Evolutionary conservation across 2,888 invertebrate genomes (phyloP).

Genomic region (Lucinisca nassula): DNA sequence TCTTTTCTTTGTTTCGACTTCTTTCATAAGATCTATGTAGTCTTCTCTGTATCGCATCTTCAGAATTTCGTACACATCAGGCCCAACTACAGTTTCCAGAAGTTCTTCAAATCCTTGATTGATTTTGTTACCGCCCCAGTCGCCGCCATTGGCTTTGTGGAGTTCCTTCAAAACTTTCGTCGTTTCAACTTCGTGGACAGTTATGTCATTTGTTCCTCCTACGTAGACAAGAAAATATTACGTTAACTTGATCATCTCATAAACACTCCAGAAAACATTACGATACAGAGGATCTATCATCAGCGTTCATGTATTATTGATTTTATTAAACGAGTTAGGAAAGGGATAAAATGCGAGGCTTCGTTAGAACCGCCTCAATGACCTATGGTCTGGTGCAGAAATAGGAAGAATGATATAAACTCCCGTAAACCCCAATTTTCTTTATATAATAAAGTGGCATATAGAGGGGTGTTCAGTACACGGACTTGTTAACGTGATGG

Average conservation of each 20-base stretch:
- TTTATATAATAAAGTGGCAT: too few species aligned
- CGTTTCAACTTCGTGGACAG: conserved; percentile 51
- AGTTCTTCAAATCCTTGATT: conserved; percentile 41
- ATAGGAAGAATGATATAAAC: too few species aligned
- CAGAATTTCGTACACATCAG: conserved; percentile 58
- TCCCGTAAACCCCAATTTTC: too few species aligned
- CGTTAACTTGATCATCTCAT: background rate
- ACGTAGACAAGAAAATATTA: background rate
- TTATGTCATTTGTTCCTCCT: conserved; percentile 70
- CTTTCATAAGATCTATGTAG: conserved; percentile 22
- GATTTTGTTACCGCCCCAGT: conserved; percentile 49
- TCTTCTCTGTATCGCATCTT: conserved; percentile 41
- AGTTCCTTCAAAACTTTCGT: conserved; percentile 47
- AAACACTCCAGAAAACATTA: too few species aligned
- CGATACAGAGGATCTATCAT: too few species aligned
- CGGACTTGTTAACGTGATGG: too few species aligned
- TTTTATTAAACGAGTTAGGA: too few species aligned
- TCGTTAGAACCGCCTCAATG: too few species aligned
- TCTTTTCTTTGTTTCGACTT: conserved; percentile 59
- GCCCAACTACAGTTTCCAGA: conserved; percentile 31
- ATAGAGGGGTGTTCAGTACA: too few species aligned
- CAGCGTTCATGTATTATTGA: too few species aligned
- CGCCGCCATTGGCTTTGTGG: conserved; percentile 59
- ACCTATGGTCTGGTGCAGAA: too few species aligned
- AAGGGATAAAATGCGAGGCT: too few species aligned